Percentiles rank a stretch among this genome's conserved stretches.
Conservation (phyloP, 2,797 vertebrate genomes). For the Sebastes nivosus region DNA sequence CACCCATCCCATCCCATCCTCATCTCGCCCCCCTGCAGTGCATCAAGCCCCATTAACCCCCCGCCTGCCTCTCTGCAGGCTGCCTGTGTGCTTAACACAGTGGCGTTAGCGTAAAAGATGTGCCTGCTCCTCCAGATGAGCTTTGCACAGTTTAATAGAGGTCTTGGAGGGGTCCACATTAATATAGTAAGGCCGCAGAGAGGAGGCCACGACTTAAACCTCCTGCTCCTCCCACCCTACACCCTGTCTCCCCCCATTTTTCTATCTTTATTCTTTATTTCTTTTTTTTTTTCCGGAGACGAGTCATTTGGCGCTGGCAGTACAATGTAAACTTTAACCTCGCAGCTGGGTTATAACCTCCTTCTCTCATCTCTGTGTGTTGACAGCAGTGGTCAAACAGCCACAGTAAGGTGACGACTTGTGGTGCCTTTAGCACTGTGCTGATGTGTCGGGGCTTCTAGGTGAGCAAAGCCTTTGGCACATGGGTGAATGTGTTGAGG, state of each 20-base stretch:
- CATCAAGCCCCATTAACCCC: constrained; percentile 83
- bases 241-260: constrained; percentile 14
- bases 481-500: not conserved
- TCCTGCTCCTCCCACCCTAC: constrained; percentile 8
- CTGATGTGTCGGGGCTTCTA: constrained; percentile 25
- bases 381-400: constrained; percentile 60
- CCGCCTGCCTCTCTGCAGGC: constrained; percentile 72
- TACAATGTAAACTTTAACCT: constrained; percentile 57
- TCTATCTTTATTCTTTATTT: constrained; percentile 23
- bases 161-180: constrained; percentile 79
- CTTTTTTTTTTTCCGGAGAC: constrained; percentile 15
- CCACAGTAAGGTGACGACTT: constrained; percentile 42
- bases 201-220: constrained; percentile 46
- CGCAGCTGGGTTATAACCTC: constrained; percentile 42
- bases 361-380: constrained; percentile 50
- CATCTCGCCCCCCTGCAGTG: constrained; percentile 46
- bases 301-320: constrained; percentile 53
- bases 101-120: constrained; percentile 78
- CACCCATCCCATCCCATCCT: constrained; percentile 41
- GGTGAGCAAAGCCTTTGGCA: constrained; percentile 38
- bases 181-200: constrained; percentile 76
- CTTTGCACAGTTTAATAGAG: constrained; percentile 86
- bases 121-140: constrained; percentile 78
- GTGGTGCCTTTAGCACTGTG: constrained; percentile 21
- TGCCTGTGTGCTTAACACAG: constrained; percentile 81